phyloP scores from a whole-genome alignment of 2,113 vertebrate species.

The Gobiocypris rarus region DNA sequence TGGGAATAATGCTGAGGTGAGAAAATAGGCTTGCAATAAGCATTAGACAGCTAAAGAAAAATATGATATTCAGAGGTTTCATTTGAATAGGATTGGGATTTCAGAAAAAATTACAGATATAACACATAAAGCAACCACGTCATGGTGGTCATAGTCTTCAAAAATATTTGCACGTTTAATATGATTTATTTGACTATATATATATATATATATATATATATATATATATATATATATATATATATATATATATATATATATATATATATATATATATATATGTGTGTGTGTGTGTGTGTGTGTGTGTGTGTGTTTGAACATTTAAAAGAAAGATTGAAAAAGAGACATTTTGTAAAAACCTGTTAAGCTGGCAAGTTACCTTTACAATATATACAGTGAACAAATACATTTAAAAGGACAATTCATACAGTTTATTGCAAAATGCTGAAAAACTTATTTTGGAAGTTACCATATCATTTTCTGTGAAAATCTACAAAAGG shows the following conservation, averaged over 20 bases:
- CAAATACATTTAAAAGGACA: background rate
- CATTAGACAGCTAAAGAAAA: background rate
- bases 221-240: too few species aligned
- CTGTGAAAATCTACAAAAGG: background rate
- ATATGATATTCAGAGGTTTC: background rate
- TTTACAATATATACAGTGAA: background rate
- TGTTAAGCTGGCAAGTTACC: background rate
- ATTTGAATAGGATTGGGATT: background rate
- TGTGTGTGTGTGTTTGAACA: too few species aligned
- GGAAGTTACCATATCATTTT: background rate
- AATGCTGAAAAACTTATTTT: background rate
- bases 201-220: too few species aligned
- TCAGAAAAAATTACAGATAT: background rate
- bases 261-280: too few species aligned
- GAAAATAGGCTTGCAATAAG: conserved; percentile 8
- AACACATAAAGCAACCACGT: background rate
- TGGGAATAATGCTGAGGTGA: conserved; percentile 2
- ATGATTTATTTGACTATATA: too few species aligned
- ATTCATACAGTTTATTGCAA: background rate
- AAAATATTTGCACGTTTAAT: too few species aligned
- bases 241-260: too few species aligned
- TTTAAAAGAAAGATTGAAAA: too few species aligned
- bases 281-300: too few species aligned
- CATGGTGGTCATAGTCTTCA: background rate
- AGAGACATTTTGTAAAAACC: too few species aligned